A percentile compares a stretch with the other conserved stretches of the same genome.
These are phyloP conservation scores for Harpegnathos saltator DNA, from an alignment of 1,140 invertebrate species.

Conservation along the genomic window DNA sequence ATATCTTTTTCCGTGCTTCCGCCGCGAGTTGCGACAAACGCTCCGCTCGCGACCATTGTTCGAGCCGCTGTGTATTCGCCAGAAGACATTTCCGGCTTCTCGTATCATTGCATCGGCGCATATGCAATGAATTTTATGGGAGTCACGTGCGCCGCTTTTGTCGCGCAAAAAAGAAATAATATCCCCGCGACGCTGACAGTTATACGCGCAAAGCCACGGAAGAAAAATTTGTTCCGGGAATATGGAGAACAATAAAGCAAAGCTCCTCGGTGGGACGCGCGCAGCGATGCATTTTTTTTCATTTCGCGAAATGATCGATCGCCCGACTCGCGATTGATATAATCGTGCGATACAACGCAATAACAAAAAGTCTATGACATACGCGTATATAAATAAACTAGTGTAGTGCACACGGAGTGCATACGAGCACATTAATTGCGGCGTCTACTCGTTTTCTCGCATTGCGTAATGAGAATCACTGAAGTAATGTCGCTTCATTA, in stretches of 20 bases:
- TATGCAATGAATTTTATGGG: slow-evolving; percentile 70
- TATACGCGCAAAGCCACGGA: slow-evolving; percentile 1
- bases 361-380: no score
- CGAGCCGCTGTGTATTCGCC: slow-evolving; percentile 33
- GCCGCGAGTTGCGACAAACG: slow-evolving; percentile 20
- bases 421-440: not conserved
- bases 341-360: no score
- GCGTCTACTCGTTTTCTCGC: not conserved
- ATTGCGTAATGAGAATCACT: not conserved
- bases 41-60: slow-evolving; percentile 54
- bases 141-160: slow-evolving; percentile 62
- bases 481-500: not conserved
- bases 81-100: slow-evolving; percentile 65
- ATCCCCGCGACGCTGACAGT: not conserved
- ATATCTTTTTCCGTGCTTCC: slow-evolving; percentile 58
- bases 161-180: slow-evolving; percentile 57
- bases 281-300: not conserved
- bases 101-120: slow-evolving; percentile 60
- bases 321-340: not conserved
- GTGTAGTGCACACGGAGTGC: no score
- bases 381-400: no score
- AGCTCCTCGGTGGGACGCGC: not conserved
- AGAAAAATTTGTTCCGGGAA: slow-evolving; percentile 17
- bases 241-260: not conserved
- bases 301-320: not conserved